phyloP scores from a whole-genome alignment of 2,797 vertebrate genomes.

The Anguilla marmorata region DNA sequence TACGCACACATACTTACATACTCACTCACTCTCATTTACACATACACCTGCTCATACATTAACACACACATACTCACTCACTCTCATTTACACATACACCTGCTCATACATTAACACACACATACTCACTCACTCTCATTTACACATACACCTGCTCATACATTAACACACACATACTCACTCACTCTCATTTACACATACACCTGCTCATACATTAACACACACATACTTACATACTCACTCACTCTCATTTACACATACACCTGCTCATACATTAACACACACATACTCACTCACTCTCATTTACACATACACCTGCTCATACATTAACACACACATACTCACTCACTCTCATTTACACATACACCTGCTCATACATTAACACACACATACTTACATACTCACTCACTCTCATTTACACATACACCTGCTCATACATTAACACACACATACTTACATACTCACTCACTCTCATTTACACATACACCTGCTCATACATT shows the following conservation, averaged over 20 bases:
- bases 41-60: background rate
- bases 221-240: too few species aligned
- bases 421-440: too few species aligned
- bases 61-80: background rate
- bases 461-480: too few species aligned
- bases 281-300: constrained; percentile 2
- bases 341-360: too few species aligned
- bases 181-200: too few species aligned
- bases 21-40: background rate
- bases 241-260: too few species aligned
- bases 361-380: background rate
- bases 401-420: too few species aligned
- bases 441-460: too few species aligned
- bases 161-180: too few species aligned
- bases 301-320: background rate
- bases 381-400: constrained; percentile 37
- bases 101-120: background rate
- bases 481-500: too few species aligned
- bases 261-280: background rate
- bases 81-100: background rate
- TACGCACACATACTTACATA: constrained; percentile 18
- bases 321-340: constrained; percentile 28
- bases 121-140: background rate
- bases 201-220: too few species aligned
- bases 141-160: background rate